Percentiles rank a stretch among this genome's conserved stretches.
Evolutionary conservation across 2,113 vertebrate genomes (phyloP).

Genomic region (Oryzias curvinotus): DNA sequence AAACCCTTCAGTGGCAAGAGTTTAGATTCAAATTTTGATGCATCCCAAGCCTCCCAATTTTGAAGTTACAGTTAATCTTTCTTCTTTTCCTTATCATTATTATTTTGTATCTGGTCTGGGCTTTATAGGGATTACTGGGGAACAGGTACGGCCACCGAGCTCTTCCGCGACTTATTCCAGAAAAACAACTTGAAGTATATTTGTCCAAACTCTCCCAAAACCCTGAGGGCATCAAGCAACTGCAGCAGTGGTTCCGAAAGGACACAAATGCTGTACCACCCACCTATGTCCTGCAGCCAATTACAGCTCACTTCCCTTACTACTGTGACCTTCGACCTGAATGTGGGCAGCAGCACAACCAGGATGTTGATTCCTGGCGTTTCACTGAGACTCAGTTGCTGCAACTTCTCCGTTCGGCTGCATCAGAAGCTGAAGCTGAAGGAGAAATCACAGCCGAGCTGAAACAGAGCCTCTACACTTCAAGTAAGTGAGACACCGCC

Average conservation of each 20-base stretch:
- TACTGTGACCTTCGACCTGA: constrained; percentile 63
- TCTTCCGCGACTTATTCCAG: constrained; percentile 68
- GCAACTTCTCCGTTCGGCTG: constrained; percentile 64
- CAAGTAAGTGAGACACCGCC: constrained; percentile 68
- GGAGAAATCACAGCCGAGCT: constrained; percentile 74
- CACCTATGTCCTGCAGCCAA: constrained; percentile 77
- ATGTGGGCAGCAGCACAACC: constrained; percentile 33
- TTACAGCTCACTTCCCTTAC: constrained; percentile 70
- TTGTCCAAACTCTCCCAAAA: constrained; percentile 68
- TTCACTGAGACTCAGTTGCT: constrained; percentile 67
- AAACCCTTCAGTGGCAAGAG: too few relatives aligned
- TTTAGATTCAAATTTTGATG: too few relatives aligned
- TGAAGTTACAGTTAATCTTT: neutral
- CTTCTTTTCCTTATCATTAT: neutral
- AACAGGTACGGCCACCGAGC: constrained; percentile 77
- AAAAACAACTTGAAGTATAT: constrained; percentile 77
- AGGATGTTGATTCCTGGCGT: constrained; percentile 39
- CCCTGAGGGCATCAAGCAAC: constrained; percentile 59
- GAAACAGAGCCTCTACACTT: constrained; percentile 72
- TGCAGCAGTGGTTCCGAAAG: constrained; percentile 73
- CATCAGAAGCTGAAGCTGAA: constrained; percentile 60
- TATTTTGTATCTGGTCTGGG: neutral
- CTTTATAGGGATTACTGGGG: constrained; percentile 80
- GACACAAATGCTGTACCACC: constrained; percentile 79
- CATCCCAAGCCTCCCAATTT: neutral